Conservation (phyloP, 2,888 invertebrate genomes). For the Ichneumoninae sp. region DNA sequence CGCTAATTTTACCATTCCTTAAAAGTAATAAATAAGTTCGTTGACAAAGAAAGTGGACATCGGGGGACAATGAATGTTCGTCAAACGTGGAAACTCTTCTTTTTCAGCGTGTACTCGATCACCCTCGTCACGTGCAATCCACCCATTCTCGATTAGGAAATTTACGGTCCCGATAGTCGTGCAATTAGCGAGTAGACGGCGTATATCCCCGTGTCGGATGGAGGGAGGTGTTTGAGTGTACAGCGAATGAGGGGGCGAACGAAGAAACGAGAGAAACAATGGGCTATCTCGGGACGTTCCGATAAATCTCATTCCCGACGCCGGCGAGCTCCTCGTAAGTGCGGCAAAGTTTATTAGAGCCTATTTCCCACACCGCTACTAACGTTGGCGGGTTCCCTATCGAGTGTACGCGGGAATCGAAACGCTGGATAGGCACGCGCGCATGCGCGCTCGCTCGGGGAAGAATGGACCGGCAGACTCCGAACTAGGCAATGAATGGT, state of each 20-base stretch:
- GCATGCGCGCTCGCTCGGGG: background rate
- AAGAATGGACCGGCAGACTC: background rate
- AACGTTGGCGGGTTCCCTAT: background rate
- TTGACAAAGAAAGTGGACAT: background rate
- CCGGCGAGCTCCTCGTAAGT: conserved; percentile 47
- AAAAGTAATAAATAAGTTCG: too few relatives aligned
- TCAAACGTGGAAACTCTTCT: too few relatives aligned
- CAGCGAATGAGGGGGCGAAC: conserved; percentile 42
- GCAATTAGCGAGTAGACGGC: conserved; percentile 27
- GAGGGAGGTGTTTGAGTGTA: background rate
- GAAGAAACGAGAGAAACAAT: conserved; percentile 53
- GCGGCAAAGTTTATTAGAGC: conserved; percentile 75
- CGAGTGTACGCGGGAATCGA: background rate
- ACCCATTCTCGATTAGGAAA: conserved; percentile 31
- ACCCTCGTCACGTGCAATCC: background rate
- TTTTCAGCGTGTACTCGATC: background rate
- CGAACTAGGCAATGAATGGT: background rate
- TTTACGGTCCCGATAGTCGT: conserved; percentile 19
- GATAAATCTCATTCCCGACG: conserved; percentile 56
- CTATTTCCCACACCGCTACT: conserved; percentile 67
- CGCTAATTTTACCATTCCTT: background rate
- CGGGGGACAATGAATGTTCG: background rate
- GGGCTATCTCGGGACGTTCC: conserved; percentile 55
- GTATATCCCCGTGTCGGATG: background rate
- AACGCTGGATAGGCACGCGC: background rate